Evolutionary conservation across 2,888 invertebrate genomes (phyloP), one percentile per base, ranked within the genome.

Genomic region (Aradus depressus): DNA sequence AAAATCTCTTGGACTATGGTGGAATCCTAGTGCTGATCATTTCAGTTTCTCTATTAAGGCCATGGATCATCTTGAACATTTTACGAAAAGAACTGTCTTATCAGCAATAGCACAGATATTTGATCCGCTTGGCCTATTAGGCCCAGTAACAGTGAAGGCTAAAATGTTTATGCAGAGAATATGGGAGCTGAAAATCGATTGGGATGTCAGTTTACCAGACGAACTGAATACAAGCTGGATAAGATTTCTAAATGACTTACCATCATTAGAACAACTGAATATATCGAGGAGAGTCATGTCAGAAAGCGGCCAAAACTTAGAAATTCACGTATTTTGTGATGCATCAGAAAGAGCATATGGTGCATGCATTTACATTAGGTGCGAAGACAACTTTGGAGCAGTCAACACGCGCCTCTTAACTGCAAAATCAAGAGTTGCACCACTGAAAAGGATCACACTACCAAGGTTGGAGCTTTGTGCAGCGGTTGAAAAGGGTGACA

Each of bases 261-360:
- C n/a, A n/a, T n/a, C n/a, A n/a, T n/a, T n/a, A n/a, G n/a, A n/a
- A n/a, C n/a, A n/a, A n/a, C n/a, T n/a, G n/a, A n/a, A n/a, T n/a
- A n/a, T n/a, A n/a, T n/a, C n/a, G n/a, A n/a, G n/a, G n/a, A n/a
- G n/a, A n/a, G n/a, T n/a, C n/a, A n/a, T n/a, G n/a, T n/a, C n/a
- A n/a, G n/a, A n/a, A n/a, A n/a, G n/a, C n/a, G n/a, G n/a, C n/a
- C n/a, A n/a, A n/a, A n/a, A n/a, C n/a, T n/a, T n/a, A n/a, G n/a
- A n/a, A n/a, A n/a, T n/a, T n/a, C n/a, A n/a, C n/a, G n/a, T n/a
- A n/a, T n/a, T n/a, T n/a, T n/a, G n/a, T n/a, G n/a, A n/a, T n/a
- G n/a, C n/a, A n/a, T n/a, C n/a, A n/a, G n/a, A n/a, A 25, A 57
- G 22, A 14, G 58, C 4, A 41, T 58, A 22, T 44, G 56, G 51